phyloP scores from a whole-genome alignment of 35 echinoderm and acorn worm genomes.

The Hemicentrotus pulcherrimus region DNA sequence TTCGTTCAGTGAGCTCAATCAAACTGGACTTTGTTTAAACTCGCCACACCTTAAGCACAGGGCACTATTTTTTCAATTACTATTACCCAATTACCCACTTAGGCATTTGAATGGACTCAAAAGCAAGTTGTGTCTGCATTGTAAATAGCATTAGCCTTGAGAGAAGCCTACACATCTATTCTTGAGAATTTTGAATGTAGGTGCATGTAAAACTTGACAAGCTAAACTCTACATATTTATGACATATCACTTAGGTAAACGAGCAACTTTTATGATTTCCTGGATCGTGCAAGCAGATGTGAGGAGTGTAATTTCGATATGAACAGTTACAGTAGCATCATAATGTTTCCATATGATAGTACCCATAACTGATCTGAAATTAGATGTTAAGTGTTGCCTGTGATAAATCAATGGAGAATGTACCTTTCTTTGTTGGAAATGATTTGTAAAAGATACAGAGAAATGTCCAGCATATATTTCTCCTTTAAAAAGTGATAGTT shows the following conservation, averaged over 20 bases:
- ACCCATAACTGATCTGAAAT: no score
- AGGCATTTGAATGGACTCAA: not conserved
- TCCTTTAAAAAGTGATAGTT: no score
- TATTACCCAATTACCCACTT: not conserved
- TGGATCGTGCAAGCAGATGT: no score
- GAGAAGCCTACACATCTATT: not conserved
- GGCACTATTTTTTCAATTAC: not conserved
- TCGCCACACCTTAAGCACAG: not conserved
- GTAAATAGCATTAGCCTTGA: not conserved
- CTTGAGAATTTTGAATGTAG: not conserved
- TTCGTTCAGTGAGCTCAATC: not conserved
- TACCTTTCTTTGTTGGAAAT: not conserved
- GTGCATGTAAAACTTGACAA: not conserved
- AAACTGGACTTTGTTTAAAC: not conserved
- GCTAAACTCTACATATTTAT: not conserved
- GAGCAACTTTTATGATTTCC: no score
- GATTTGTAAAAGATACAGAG: no score
- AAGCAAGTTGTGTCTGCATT: not conserved
- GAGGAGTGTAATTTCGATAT: no score
- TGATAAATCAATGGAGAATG: not conserved
- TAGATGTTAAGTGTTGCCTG: no score
- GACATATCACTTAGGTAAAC: not conserved
- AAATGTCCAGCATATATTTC: no score
- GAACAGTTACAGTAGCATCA: no score
- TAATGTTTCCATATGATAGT: no score